Evolutionary conservation across 1,140 invertebrate species (phyloP).

Genomic region (Aphis gossypii): DNA sequence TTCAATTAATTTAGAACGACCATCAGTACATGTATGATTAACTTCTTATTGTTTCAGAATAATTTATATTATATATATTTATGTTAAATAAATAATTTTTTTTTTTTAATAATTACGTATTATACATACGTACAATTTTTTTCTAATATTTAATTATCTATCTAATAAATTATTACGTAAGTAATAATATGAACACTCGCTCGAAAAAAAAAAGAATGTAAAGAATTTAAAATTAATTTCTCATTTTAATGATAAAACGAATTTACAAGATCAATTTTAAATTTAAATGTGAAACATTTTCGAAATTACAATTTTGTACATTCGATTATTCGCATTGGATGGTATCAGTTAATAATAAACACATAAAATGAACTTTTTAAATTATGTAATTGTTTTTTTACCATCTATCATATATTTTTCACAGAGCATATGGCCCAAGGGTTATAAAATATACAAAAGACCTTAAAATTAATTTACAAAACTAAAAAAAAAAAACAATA

Average conservation of each 20-base stretch:
- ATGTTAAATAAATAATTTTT: neutral
- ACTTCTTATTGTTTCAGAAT: neutral
- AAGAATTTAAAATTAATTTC: neutral
- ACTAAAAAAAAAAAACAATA: neutral
- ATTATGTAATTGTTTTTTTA: neutral
- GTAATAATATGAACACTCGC: neutral
- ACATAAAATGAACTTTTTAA: neutral
- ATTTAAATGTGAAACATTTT: neutral
- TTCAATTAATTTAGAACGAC: neutral
- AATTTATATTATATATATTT: neutral
- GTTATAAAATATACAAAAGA: neutral
- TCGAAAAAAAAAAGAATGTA: neutral
- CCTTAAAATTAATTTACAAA: constrained; percentile 21
- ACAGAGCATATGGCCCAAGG: neutral
- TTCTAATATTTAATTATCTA: neutral
- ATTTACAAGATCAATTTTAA: neutral
- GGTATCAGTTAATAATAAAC: neutral
- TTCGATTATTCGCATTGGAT: neutral
- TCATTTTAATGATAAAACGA: neutral
- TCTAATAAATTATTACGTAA: neutral
- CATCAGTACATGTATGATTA: neutral
- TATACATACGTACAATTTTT: neutral
- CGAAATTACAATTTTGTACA: neutral
- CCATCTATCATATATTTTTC: neutral
- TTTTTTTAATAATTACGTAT: neutral